Percentiles rank a stretch among this genome's conserved stretches.
These are phyloP conservation scores for Yoshiicerus persimilis DNA, from an alignment of 1,140 invertebrate species.

Conservation along the genomic window DNA sequence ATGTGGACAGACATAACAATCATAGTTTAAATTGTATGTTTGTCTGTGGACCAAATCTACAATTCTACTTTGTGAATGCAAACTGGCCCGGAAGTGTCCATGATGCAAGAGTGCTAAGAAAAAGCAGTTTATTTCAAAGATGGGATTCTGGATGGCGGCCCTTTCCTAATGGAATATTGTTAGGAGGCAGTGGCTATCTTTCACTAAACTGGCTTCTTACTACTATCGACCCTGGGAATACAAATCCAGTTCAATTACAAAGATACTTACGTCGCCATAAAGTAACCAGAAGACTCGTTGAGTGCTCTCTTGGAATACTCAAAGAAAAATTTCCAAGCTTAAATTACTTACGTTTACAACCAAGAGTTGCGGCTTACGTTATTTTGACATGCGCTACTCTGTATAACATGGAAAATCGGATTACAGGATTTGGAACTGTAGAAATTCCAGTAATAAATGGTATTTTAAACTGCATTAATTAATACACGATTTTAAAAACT, in stretches of 20 bases:
- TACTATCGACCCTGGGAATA: conserved; percentile 1
- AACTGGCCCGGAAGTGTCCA: background rate
- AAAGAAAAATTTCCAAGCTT: conserved; percentile 49
- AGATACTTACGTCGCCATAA: conserved; percentile 31
- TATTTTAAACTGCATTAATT: too few relatives aligned
- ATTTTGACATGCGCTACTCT: background rate
- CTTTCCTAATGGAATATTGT: conserved; percentile 20
- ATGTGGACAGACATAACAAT: background rate
- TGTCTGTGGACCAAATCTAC: conserved; percentile 22
- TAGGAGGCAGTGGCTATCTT: conserved; percentile 40
- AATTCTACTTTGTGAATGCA: conserved; percentile 29
- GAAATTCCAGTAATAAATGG: background rate
- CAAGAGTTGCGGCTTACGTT: background rate
- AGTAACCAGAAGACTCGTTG: conserved; percentile 43
- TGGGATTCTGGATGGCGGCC: conserved; percentile 39
- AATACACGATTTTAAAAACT: too few relatives aligned
- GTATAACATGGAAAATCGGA: background rate
- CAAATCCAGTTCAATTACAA: background rate
- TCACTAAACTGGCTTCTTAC: conserved; percentile 43
- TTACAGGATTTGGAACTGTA: background rate
- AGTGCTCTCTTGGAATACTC: conserved; percentile 42
- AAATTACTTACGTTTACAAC: conserved; percentile 35
- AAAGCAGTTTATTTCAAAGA: background rate
- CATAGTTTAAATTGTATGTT: conserved; percentile 55
- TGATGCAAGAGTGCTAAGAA: background rate